A percentile compares a stretch with the other conserved stretches of the same genome.
These are phyloP conservation scores for Ctenoplectra terminalis DNA, from an alignment of 1,140 invertebrate genomes.

Conservation along the genomic window DNA sequence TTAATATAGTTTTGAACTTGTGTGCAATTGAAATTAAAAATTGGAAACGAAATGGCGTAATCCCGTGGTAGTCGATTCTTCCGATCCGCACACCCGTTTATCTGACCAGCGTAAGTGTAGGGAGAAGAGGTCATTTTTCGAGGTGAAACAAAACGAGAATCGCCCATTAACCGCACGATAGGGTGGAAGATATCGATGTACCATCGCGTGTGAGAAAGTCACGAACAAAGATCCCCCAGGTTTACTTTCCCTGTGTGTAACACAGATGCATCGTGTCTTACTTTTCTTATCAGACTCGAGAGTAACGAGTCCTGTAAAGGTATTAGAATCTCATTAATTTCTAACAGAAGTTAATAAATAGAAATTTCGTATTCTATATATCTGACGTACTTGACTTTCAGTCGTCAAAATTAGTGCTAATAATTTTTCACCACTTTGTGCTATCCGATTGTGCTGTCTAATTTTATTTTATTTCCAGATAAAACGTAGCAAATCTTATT, in stretches of 20 bases:
- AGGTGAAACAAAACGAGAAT: constrained; percentile 56
- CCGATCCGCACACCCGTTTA: constrained; percentile 1
- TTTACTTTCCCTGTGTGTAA: constrained; percentile 8
- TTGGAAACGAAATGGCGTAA: constrained; percentile 1
- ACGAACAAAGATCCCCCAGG: constrained; percentile 27
- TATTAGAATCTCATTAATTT: neutral
- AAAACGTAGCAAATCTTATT: neutral
- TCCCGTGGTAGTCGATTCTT: constrained; percentile 15
- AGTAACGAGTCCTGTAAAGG: neutral
- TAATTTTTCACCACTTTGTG: no score
- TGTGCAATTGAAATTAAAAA: no score
- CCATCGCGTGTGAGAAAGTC: constrained; percentile 59
- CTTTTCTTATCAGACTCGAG: neutral
- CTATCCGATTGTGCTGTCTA: neutral
- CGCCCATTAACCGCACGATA: constrained; percentile 67
- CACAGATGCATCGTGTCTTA: constrained; percentile 2
- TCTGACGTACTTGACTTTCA: no score
- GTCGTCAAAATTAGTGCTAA: no score
- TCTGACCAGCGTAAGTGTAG: neutral
- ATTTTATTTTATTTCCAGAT: neutral
- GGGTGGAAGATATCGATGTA: constrained; percentile 42
- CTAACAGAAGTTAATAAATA: neutral
- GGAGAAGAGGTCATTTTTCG: constrained; percentile 50
- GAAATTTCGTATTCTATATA: no score
- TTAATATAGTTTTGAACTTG: no score